These are phyloP conservation scores for Cecidostiba fungosa DNA, from an alignment of 2,888 invertebrate species.

Conservation along the genomic window DNA sequence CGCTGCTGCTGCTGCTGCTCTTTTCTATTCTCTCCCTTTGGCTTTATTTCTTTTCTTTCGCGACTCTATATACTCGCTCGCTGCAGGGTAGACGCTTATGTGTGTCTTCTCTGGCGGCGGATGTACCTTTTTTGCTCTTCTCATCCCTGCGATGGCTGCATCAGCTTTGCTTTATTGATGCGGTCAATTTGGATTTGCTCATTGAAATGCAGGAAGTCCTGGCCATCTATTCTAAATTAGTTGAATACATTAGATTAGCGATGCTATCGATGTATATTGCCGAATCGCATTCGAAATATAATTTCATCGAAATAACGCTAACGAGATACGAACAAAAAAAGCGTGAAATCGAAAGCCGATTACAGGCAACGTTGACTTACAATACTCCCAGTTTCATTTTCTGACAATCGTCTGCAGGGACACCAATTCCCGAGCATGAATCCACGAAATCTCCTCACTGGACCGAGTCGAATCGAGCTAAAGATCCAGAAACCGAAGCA, in stretches of 20 bases:
- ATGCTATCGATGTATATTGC: not conserved
- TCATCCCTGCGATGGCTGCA: not conserved
- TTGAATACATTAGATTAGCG: conserved; percentile 15
- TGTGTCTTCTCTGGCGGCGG: conserved; percentile 35
- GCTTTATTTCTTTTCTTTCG: conserved; percentile 57
- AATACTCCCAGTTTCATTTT: not conserved
- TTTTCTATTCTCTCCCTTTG: conserved; percentile 57
- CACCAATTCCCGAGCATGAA: conserved; percentile 59
- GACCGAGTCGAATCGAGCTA: conserved; percentile 49
- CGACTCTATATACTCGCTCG: conserved; percentile 35
- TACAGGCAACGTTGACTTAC: not conserved
- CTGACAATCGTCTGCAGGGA: conserved; percentile 3
- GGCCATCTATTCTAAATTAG: conserved; percentile 53
- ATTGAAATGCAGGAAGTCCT: conserved; percentile 61
- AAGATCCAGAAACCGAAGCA: conserved; percentile 29
- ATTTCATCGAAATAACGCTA: not conserved
- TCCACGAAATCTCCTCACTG: conserved; percentile 47
- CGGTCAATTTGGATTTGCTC: conserved; percentile 57
- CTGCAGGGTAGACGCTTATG: conserved; percentile 57
- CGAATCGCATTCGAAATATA: not conserved
- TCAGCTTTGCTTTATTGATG: conserved; percentile 60
- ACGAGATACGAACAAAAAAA: not conserved
- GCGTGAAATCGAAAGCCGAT: not conserved
- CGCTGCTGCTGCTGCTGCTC: conserved; percentile 23
- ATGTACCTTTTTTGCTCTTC: not conserved